A percentile compares a stretch with the other conserved stretches of the same genome.
Conservation (phyloP, 2,888 invertebrate species). For the Proisotoma minuta region DNA sequence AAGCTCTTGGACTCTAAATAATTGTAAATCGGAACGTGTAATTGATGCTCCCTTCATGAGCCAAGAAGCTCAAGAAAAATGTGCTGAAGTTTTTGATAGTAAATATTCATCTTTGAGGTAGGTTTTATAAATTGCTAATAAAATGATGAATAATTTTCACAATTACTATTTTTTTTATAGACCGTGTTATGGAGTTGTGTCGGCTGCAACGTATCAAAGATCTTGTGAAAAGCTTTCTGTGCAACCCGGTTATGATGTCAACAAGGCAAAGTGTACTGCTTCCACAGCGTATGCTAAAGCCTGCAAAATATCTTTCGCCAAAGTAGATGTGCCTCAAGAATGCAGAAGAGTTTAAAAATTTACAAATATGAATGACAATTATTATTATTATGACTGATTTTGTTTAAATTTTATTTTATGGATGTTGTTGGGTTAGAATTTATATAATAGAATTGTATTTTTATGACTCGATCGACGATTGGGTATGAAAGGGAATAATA, state of each 20-base stretch:
- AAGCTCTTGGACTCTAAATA: too few species aligned
- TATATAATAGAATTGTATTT: neutral
- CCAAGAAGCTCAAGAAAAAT: constrained; percentile 55
- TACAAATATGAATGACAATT: neutral
- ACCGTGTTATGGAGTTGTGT: constrained; percentile 56
- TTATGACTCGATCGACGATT: neutral
- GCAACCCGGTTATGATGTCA: constrained; percentile 31
- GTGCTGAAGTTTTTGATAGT: constrained; percentile 66
- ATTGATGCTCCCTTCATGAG: constrained; percentile 53
- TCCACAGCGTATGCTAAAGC: constrained; percentile 36
- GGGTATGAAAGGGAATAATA: neutral
- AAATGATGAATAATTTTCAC: neutral
- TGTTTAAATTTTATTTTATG: neutral
- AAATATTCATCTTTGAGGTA: constrained; percentile 59
- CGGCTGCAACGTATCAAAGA: constrained; percentile 58
- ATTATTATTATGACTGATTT: neutral
- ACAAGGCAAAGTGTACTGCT: constrained; percentile 40
- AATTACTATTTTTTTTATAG: constrained; percentile 37
- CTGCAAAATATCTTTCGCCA: constrained; percentile 25
- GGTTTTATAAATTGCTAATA: neutral
- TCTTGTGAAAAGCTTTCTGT: constrained; percentile 60
- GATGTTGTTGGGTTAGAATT: neutral
- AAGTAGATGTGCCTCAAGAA: constrained; percentile 24
- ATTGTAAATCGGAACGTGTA: too few species aligned
- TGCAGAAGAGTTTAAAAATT: constrained; percentile 11